Evolutionary conservation across 2,113 vertebrate species (phyloP).

Genomic region (Salvelinus namaycush): DNA sequence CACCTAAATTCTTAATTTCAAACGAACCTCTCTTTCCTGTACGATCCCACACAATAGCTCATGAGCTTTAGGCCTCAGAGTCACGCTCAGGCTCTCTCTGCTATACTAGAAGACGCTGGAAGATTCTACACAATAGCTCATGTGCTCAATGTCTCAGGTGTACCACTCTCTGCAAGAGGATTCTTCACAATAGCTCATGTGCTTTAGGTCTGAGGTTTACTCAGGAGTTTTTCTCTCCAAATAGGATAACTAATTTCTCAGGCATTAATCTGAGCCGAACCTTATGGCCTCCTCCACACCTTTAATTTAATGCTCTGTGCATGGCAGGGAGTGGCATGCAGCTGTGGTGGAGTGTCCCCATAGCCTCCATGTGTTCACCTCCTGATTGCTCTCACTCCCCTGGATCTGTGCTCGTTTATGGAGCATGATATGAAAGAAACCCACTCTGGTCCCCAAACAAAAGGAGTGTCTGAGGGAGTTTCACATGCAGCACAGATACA

Average conservation of each 20-base stretch:
- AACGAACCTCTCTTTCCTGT: conserved; percentile 16
- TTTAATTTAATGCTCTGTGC: conserved; percentile 67
- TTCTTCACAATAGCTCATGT: conserved; percentile 1
- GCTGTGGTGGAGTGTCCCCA: conserved; percentile 38
- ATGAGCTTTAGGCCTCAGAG: too few relatives aligned
- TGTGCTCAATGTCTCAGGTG: too few relatives aligned
- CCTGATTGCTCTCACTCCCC: conserved; percentile 54
- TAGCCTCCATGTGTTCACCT: conserved; percentile 53
- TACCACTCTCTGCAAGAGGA: too few relatives aligned
- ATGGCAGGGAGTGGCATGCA: conserved; percentile 47
- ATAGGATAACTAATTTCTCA: conserved; percentile 65
- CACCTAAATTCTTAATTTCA: conserved; percentile 37
- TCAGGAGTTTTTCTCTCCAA: conserved; percentile 66
- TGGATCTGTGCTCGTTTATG: conserved; percentile 72
- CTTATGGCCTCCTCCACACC: conserved; percentile 48
- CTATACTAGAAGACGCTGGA: too few relatives aligned
- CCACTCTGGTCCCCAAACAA: conserved; percentile 54
- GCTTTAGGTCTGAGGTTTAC: conserved; percentile 41
- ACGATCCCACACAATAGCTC: too few relatives aligned
- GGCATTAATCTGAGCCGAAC: conserved; percentile 58
- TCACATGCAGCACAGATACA: conserved; percentile 43
- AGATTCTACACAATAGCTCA: too few relatives aligned
- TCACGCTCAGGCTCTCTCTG: too few relatives aligned
- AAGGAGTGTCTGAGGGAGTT: conserved; percentile 48
- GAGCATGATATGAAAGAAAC: conserved; percentile 74